phyloP scores from a whole-genome alignment of 2,113 vertebrate genomes.

The Rostratula benghalensis region DNA sequence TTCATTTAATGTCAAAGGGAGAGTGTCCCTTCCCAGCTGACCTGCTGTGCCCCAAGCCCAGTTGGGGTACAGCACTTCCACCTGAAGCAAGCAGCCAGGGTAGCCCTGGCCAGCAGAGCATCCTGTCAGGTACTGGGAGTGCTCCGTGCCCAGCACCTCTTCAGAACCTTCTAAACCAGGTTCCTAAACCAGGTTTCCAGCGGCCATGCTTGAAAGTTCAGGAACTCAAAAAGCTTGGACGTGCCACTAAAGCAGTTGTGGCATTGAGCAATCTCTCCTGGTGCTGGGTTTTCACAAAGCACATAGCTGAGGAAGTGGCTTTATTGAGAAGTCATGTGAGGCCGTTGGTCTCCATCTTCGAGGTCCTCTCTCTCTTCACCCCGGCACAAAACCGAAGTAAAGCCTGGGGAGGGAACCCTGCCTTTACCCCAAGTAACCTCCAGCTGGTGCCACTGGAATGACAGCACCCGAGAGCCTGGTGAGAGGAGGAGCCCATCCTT shows the following conservation, averaged over 20 bases:
- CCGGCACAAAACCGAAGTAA: neutral
- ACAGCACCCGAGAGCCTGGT: neutral
- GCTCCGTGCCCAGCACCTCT: neutral
- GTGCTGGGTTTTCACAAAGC: neutral
- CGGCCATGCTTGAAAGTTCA: neutral
- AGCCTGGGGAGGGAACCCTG: neutral
- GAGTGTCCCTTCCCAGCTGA: neutral
- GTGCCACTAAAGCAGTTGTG: neutral
- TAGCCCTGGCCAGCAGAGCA: neutral
- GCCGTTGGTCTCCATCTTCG: neutral
- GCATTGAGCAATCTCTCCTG: neutral
- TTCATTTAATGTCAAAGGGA: neutral
- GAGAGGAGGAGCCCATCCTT: neutral
- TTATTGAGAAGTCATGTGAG: neutral
- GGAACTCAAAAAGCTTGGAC: neutral
- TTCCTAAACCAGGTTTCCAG: neutral
- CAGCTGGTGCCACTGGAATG: neutral
- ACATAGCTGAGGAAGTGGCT: neutral
- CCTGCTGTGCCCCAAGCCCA: neutral
- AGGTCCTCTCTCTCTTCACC: neutral
- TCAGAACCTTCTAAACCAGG: neutral
- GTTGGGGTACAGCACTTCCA: neutral
- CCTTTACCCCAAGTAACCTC: neutral
- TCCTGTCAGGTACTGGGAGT: neutral
- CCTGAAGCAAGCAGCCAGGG: neutral